phyloP scores from a whole-genome alignment of 2,113 vertebrate genomes.

The Percina caprodes region DNA sequence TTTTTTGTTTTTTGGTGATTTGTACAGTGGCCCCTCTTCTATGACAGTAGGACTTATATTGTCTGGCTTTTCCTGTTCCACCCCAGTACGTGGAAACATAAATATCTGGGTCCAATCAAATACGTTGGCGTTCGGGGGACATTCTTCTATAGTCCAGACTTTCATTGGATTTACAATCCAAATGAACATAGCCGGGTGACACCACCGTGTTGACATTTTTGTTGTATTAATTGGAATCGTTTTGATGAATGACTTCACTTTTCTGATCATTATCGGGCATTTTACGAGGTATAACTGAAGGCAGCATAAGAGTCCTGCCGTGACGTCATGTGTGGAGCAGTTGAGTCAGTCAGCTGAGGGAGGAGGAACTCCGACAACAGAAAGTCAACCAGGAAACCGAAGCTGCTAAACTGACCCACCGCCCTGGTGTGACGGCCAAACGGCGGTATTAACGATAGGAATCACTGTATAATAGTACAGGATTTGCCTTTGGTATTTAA shows the following conservation, averaged over 20 bases:
- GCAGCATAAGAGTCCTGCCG: constrained; percentile 51
- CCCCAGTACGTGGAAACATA: neutral
- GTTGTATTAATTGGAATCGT: neutral
- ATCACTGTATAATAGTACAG: neutral
- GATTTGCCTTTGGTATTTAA: constrained; percentile 1
- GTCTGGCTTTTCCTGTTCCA: neutral
- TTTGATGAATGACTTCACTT: neutral
- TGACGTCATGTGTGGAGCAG: constrained; percentile 70
- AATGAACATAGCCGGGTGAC: no score
- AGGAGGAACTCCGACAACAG: constrained; percentile 67
- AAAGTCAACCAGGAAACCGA: constrained; percentile 76
- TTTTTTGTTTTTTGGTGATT: no score
- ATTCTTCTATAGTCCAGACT: neutral
- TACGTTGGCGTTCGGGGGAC: neutral
- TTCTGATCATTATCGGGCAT: fast-evolving
- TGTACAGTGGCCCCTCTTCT: no score
- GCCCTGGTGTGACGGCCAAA: constrained; percentile 26
- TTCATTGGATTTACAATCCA: neutral
- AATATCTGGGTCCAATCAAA: neutral
- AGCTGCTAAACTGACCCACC: constrained; percentile 35
- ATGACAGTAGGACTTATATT: neutral
- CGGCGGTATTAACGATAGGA: constrained; percentile 8
- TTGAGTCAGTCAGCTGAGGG: constrained; percentile 69
- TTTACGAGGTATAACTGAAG: constrained; percentile 45
- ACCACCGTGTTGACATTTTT: neutral